These are phyloP conservation scores for Mythimna albipuncta DNA, from an alignment of 2,888 invertebrate genomes.

Conservation along the genomic window DNA sequence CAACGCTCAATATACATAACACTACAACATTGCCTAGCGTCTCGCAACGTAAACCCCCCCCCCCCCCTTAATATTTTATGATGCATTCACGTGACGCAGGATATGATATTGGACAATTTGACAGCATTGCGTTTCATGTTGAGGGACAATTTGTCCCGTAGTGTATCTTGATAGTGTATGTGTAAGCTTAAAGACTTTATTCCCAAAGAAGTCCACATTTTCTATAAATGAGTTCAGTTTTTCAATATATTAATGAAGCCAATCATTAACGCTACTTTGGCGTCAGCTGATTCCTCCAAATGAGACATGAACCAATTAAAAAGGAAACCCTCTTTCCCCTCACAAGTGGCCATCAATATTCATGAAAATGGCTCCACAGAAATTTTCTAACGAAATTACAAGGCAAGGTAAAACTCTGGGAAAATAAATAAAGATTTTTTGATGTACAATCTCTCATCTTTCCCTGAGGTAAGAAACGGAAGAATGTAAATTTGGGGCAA, in stretches of 20 bases:
- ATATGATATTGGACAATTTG: too few species aligned
- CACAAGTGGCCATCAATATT: constrained; percentile 43
- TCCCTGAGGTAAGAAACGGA: constrained; percentile 58
- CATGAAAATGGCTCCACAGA: constrained; percentile 24
- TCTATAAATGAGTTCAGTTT: not conserved
- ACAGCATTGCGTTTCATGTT: too few species aligned
- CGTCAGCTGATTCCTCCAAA: constrained; percentile 23
- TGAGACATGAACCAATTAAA: constrained; percentile 32
- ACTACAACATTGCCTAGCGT: too few species aligned
- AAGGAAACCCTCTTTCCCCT: constrained; percentile 1
- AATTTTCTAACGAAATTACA: constrained; percentile 35
- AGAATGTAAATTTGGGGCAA: constrained; percentile 68
- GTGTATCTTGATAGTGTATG: too few species aligned
- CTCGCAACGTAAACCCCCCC: too few species aligned
- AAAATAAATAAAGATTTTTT: constrained; percentile 59
- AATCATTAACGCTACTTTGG: constrained; percentile 1
- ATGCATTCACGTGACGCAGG: too few species aligned
- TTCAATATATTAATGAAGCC: not conserved
- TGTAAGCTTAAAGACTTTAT: too few species aligned
- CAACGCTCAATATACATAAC: too few species aligned
- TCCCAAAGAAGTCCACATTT: not conserved
- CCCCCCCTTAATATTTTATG: too few species aligned
- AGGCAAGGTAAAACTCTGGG: constrained; percentile 29
- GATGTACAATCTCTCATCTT: constrained; percentile 63
- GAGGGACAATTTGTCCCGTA: too few species aligned